These are phyloP conservation scores for Colaptes auratus DNA, from an alignment of 2,113 vertebrate species.

Conservation along the genomic window DNA sequence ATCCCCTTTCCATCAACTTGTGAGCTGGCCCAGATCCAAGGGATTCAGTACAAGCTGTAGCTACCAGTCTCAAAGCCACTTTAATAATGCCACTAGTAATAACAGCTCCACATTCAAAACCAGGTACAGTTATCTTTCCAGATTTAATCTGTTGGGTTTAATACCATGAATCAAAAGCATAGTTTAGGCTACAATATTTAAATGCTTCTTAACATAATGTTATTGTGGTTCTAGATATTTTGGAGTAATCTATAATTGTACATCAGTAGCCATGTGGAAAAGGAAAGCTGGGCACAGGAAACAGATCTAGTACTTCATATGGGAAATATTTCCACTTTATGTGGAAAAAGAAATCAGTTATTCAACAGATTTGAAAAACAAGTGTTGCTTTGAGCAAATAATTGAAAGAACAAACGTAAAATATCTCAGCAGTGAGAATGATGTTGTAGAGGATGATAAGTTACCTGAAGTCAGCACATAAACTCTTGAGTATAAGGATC, in stretches of 20 bases:
- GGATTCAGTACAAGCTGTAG: conserved; percentile 1
- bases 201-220: neutral
- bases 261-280: neutral
- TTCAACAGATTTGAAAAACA: conserved; percentile 32
- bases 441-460: neutral
- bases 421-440: neutral
- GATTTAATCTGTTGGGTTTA: conserved; percentile 20
- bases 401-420: conserved; percentile 52
- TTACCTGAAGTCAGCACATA: conserved; percentile 52
- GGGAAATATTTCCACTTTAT: neutral
- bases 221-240: neutral
- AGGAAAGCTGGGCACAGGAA: neutral
- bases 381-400: conserved; percentile 21
- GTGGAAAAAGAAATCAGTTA: conserved; percentile 22
- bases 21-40: neutral
- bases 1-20: neutral
- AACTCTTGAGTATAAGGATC: conserved; percentile 4
- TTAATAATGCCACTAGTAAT: neutral
- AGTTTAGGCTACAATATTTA: neutral
- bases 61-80: neutral
- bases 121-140: conserved; percentile 7
- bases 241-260: neutral
- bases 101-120: neutral
- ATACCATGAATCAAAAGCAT: neutral
- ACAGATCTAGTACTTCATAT: neutral